Evolutionary conservation across 2,113 vertebrate species (phyloP).

Genomic region (Passerina amoena): DNA sequence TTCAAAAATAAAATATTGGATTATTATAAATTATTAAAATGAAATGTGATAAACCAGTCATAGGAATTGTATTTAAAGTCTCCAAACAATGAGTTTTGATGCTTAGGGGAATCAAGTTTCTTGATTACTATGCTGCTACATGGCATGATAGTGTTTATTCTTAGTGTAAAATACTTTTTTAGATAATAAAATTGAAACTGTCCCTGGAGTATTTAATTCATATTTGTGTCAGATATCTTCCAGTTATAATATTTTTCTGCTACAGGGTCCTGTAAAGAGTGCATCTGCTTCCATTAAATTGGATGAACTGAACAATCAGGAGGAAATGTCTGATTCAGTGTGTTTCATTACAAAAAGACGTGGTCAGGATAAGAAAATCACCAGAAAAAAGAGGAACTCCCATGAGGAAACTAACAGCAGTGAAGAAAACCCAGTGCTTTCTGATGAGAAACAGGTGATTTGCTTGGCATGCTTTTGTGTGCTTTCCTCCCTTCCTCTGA

Average conservation of each 20-base stretch:
- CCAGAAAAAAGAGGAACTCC: conserved; percentile 34
- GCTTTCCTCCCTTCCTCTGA: background rate
- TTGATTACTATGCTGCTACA: background rate
- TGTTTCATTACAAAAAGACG: conserved; percentile 71
- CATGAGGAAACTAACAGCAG: background rate
- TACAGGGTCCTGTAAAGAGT: conserved; percentile 43
- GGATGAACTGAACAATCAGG: background rate
- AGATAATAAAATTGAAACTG: background rate
- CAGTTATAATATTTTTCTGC: background rate
- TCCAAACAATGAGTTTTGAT: background rate
- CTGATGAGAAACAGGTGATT: conserved; percentile 38
- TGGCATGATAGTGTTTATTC: background rate
- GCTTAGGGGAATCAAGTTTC: background rate
- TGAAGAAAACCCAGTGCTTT: background rate
- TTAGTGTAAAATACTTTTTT: background rate
- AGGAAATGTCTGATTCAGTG: background rate
- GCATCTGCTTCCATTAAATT: background rate
- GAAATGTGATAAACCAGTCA: background rate
- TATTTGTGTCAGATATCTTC: background rate
- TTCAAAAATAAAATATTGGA: background rate
- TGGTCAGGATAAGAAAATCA: conserved; percentile 44
- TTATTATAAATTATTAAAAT: background rate
- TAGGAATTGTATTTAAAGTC: background rate
- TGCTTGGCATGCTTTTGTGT: background rate
- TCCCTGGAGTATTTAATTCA: background rate